Percentiles rank a stretch among this genome's conserved stretches.
Evolutionary conservation across 1,140 invertebrate genomes (phyloP).

Genomic region (Ptiloglossa arizonensis): DNA sequence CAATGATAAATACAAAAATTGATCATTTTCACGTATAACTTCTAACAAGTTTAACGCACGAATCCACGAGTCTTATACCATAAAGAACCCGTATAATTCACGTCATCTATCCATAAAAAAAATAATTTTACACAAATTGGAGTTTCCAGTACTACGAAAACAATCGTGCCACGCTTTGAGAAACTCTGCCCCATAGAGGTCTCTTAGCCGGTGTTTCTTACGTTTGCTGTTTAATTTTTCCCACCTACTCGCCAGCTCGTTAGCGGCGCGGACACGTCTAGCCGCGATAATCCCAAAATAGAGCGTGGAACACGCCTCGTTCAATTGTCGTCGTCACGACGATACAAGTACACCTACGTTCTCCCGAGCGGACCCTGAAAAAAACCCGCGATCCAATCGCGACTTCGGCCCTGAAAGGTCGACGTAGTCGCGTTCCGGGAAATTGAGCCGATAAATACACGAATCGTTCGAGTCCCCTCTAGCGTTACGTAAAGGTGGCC

Average conservation of each 20-base stretch:
- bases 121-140: too few relatives aligned
- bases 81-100: too few relatives aligned
- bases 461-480: too few relatives aligned
- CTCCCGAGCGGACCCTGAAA: not conserved
- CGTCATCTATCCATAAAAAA: too few relatives aligned
- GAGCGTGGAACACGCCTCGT: not conserved
- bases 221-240: not conserved
- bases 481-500: constrained; percentile 63
- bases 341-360: constrained; percentile 1
- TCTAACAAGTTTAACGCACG: too few relatives aligned
- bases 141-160: too few relatives aligned
- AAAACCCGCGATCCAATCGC: not conserved
- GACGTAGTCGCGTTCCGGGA: too few relatives aligned
- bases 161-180: too few relatives aligned
- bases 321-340: not conserved
- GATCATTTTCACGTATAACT: too few relatives aligned
- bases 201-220: not conserved
- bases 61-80: too few relatives aligned
- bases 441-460: constrained; percentile 2
- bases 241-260: not conserved
- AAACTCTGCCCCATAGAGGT: too few relatives aligned
- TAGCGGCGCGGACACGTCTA: not conserved
- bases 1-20: too few relatives aligned
- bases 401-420: not conserved
- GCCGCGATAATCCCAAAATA: constrained; percentile 2